phyloP scores from a whole-genome alignment of 2,113 vertebrate genomes.

The Odontesthes bonariensis region DNA sequence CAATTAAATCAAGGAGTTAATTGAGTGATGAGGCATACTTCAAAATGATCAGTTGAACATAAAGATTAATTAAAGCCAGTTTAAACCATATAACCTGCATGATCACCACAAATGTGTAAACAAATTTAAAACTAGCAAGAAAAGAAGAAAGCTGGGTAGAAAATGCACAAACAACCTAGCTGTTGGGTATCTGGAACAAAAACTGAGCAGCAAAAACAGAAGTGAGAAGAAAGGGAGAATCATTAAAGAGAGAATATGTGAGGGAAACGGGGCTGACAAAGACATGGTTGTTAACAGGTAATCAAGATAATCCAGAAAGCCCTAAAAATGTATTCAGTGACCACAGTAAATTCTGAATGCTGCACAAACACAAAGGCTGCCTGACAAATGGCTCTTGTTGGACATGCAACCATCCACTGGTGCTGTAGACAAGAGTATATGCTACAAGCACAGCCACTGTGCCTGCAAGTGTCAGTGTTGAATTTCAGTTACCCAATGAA shows the following conservation, averaged over 20 bases:
- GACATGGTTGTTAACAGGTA: slow-evolving; percentile 31
- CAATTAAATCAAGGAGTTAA: no score
- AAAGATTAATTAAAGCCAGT: background rate
- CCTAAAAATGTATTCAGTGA: slow-evolving; percentile 30
- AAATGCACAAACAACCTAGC: slow-evolving; percentile 1
- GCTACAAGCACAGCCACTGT: slow-evolving; percentile 22
- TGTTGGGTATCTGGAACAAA: background rate
- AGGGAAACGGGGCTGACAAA: slow-evolving; percentile 20
- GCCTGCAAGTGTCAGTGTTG: slow-evolving; percentile 21
- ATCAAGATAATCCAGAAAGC: slow-evolving; percentile 38
- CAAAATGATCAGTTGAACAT: no score
- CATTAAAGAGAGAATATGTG: background rate
- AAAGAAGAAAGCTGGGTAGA: background rate
- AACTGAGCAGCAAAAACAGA: background rate
- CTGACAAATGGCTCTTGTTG: background rate
- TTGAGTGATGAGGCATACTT: no score
- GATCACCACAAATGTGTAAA: background rate
- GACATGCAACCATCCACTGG: background rate
- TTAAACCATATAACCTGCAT: background rate
- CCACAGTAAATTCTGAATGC: slow-evolving; percentile 2
- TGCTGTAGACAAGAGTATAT: no score
- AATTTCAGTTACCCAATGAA: slow-evolving; percentile 13
- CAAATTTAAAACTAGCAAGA: background rate
- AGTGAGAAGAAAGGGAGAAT: background rate
- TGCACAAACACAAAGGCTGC: background rate